phyloP scores from a whole-genome alignment of 2,888 invertebrate genomes.

The Stomorhina lunata region DNA sequence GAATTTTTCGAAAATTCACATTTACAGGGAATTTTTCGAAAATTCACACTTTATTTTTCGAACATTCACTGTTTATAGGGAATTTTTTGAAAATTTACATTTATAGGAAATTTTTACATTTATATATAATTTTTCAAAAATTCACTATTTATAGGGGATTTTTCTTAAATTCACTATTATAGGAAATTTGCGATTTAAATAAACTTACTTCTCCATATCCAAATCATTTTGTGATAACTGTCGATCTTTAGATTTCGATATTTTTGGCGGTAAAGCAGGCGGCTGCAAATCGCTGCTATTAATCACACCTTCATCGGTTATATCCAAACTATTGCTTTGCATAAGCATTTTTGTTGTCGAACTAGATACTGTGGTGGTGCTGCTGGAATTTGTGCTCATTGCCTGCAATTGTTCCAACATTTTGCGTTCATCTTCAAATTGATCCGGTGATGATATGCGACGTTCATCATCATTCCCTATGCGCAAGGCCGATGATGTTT shows the following conservation, averaged over 20 bases:
- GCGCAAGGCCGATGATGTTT: conserved; percentile 39
- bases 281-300: conserved; percentile 81
- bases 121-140: too few species aligned
- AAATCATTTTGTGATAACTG: conserved; percentile 83
- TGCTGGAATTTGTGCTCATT: conserved; percentile 53
- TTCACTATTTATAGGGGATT: too few species aligned
- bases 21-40: too few species aligned
- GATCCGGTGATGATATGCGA: conserved; percentile 66
- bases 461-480: conserved; percentile 67
- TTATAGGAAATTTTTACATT: too few species aligned
- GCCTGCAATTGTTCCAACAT: conserved; percentile 67
- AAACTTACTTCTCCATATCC: conserved; percentile 83
- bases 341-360: conserved; percentile 60
- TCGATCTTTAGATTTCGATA: conserved; percentile 81
- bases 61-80: too few species aligned
- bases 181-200: too few species aligned
- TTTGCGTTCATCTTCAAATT: conserved; percentile 68
- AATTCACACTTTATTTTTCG: too few species aligned
- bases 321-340: conserved; percentile 70
- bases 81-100: too few species aligned
- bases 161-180: too few species aligned
- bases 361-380: conserved; percentile 59
- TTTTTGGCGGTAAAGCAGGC: conserved; percentile 84
- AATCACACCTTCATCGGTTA: conserved; percentile 64
- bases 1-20: too few species aligned